A percentile compares a stretch with the other conserved stretches of the same genome.
Conservation (phyloP, 2,113 vertebrate species). For the Rhynchopsitta pachyrhyncha region DNA sequence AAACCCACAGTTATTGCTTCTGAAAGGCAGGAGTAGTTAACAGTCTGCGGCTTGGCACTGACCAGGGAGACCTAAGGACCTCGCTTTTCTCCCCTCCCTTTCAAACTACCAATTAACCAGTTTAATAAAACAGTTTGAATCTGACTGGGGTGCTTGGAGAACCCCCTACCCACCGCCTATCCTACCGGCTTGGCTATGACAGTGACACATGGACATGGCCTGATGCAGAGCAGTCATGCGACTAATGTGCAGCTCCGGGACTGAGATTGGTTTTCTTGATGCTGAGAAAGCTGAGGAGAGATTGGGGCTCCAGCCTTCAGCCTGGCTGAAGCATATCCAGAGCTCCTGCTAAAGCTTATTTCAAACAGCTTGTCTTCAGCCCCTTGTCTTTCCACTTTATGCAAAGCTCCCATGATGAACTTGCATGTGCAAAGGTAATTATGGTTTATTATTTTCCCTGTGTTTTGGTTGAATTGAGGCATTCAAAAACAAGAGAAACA, state of each 20-base stretch:
- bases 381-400: not conserved
- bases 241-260: not conserved
- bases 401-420: not conserved
- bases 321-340: not conserved
- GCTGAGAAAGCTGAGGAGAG: not conserved
- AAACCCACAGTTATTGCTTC: conserved; percentile 69
- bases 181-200: accelerated
- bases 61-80: conserved; percentile 62
- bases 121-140: conserved; percentile 48
- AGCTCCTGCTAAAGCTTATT: not conserved
- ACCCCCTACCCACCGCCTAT: not conserved
- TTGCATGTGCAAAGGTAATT: not conserved
- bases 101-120: conserved; percentile 57
- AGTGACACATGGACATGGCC: not conserved
- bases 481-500: not conserved
- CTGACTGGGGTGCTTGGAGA: not conserved
- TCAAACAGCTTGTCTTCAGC: not conserved
- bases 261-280: not conserved
- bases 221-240: not conserved
- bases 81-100: not conserved
- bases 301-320: not conserved
- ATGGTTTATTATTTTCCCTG: not conserved
- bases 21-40: conserved; percentile 74
- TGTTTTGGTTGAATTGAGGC: not conserved
- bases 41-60: conserved; percentile 70